Conservation (phyloP, 2,113 vertebrate genomes). For the Menidia beryllina region DNA sequence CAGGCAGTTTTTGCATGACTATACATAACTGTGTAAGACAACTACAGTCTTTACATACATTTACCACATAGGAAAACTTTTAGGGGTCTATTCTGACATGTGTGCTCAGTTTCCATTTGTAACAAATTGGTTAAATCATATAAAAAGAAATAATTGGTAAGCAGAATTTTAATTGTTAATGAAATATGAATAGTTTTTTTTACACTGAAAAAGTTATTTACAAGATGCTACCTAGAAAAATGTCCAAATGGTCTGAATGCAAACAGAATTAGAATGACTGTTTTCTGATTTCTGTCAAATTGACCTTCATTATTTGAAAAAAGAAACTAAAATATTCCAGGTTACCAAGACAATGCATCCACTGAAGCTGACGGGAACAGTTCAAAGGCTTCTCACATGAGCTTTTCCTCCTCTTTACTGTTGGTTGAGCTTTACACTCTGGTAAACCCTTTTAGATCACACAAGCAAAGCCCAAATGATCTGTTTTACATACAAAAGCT, state of each 20-base stretch:
- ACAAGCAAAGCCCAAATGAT: constrained; percentile 54
- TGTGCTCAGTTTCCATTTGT: neutral
- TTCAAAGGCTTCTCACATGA: constrained; percentile 45
- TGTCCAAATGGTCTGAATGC: constrained; percentile 8
- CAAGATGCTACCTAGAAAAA: constrained; percentile 29
- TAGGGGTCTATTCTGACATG: neutral
- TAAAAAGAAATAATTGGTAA: constrained; percentile 39
- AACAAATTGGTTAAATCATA: constrained; percentile 20
- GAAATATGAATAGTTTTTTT: constrained; percentile 32
- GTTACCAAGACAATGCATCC: constrained; percentile 16
- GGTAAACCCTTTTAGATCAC: constrained; percentile 48
- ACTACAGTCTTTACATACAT: neutral
- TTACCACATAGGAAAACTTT: neutral
- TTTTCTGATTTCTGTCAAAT: constrained; percentile 44
- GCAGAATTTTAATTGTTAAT: constrained; percentile 42
- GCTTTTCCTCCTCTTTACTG: constrained; percentile 44
- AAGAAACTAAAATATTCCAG: constrained; percentile 35
- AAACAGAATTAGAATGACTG: neutral
- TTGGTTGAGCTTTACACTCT: constrained; percentile 28
- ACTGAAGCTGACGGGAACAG: neutral
- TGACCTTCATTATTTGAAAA: constrained; percentile 42
- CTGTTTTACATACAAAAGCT: constrained; percentile 59
- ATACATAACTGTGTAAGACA: constrained; percentile 1
- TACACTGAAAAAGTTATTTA: neutral
- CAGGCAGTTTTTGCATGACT: constrained; percentile 17